phyloP scores from a whole-genome alignment of 2,113 vertebrate genomes.

The Sylvicapra grimmia region DNA sequence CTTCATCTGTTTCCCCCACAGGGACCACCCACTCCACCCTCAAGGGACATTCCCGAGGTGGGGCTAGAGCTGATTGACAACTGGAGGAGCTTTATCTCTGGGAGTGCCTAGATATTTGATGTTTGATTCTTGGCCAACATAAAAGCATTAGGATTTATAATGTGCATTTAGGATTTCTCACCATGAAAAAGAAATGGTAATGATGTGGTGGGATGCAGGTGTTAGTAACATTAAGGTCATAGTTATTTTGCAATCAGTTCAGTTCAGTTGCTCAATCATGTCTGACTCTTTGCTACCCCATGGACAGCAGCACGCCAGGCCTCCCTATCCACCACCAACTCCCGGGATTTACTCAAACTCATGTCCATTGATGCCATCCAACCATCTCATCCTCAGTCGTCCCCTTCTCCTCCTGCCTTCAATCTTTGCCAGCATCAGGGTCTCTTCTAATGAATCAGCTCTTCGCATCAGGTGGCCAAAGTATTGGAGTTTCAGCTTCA shows the following conservation, averaged over 20 bases:
- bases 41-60: fast-evolving
- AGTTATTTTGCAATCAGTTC: not conserved
- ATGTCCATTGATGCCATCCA: not conserved
- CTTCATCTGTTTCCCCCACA: not conserved
- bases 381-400: not conserved
- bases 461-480: not conserved
- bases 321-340: not conserved
- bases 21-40: not conserved
- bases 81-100: not conserved
- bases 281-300: fast-evolving
- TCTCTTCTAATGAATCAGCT: not conserved
- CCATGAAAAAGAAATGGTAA: not conserved
- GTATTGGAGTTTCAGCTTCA: not conserved
- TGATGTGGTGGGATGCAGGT: not conserved
- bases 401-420: not conserved
- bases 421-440: not conserved
- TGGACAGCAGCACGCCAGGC: not conserved
- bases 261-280: fast-evolving
- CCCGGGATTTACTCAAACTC: not conserved
- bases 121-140: not conserved
- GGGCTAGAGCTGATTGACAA: not conserved
- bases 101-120: not conserved
- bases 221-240: not conserved
- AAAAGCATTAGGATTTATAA: not conserved
- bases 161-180: not conserved